Base-by-base conservation (phyloP, 2,113 vertebrate species). In the Bubalus kerabau region DNA sequence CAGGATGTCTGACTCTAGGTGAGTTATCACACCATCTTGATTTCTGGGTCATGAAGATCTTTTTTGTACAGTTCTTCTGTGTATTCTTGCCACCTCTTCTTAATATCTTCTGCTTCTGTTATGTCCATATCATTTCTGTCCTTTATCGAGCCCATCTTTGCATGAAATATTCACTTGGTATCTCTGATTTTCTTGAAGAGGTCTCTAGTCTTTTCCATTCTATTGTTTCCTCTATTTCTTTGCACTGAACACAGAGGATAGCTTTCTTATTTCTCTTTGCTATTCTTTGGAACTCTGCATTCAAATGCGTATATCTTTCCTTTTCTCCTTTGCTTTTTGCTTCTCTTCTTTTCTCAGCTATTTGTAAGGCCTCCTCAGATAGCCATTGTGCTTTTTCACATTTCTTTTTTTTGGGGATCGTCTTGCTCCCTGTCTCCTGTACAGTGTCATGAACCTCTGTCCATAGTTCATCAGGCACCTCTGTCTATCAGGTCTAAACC, bases 281-380 rank as follows among this genome's bases (percentile, higher is more conserved):
- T 36, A 6, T 71, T 71, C 64, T 71, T 36, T 36, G n/a, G 9
- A 71, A 71, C 64, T 71, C n/a, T 71, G 5, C 17, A 36, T 36
- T 36, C n/a, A 36, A 0, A 71, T 36, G 9, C 2, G 0, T 11
- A 36, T 23, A 11, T 36, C n/a, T 71, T 71, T 71, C n/a, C n/a
- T 36, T 36, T 71, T 71, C 64, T 71, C 17, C 64, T 71, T 71
- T 21, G 64, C 64, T 71, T 71, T 36, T 71, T 0, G 0, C 64
- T 71, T 71, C 9, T 36, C 32, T 67, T 71, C 64, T 71, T 36
- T 71, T 21, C 17, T 21, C 9, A 11, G 64, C 64, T 21, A 21
- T 71, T 36, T 71, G 17, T 71, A 71, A 71, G 64, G 8, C 64
- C 4, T 71, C 17, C 64, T 11, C n/a, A 21, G 64, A 71, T 4